Base-by-base conservation (phyloP, 2,797 vertebrate genomes). In the Hirundo rustica region DNA sequence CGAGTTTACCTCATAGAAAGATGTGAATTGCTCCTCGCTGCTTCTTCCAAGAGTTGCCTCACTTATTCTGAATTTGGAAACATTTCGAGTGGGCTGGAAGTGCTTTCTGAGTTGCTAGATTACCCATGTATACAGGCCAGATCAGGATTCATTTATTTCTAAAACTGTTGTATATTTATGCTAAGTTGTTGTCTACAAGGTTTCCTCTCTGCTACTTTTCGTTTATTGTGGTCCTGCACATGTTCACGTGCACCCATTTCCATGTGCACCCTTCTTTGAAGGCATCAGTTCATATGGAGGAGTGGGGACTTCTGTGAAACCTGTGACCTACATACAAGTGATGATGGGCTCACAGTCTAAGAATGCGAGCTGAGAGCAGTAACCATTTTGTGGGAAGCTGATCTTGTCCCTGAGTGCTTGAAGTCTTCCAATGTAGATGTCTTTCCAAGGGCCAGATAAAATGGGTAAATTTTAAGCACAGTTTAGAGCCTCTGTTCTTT, bases 41-140 rank as follows among this genome's bases (percentile, higher is more conserved):
- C 68, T 83, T 92, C 87, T 94, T 97, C 95, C 94, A 96, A 95
- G 73, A 86, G 80, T 94, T 96, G 95, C 76, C 91, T 96, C 95
- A 97, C 79, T 97, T 86, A 32, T 70, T 96, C 76, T 96, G 94
- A 81, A 96, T 96, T 96, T 96, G 88, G 72, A 94, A 93, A 29
- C 88, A 40, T 54, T 93, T 95, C 20, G 67, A 91, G 30, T 78
- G 88, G 16, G 83, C 89, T 97, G 91, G 92, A 91, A 95, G 60
- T 53, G 38, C 82, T 92, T 92, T 94, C 67, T 90, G 66, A 81
- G 82, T 95, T 89, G 83, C 88, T 95, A 73, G 91, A 93, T 95
- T 93, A 93, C 76, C 25, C 83, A 8, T 47, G 55, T 70, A 20
- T 25, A n/a, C 50, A 73, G 70, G 71, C 88, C 89, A 95, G 88